Base-by-base conservation (phyloP, 2,797 vertebrate species). In the Argyrosomus regius region DNA sequence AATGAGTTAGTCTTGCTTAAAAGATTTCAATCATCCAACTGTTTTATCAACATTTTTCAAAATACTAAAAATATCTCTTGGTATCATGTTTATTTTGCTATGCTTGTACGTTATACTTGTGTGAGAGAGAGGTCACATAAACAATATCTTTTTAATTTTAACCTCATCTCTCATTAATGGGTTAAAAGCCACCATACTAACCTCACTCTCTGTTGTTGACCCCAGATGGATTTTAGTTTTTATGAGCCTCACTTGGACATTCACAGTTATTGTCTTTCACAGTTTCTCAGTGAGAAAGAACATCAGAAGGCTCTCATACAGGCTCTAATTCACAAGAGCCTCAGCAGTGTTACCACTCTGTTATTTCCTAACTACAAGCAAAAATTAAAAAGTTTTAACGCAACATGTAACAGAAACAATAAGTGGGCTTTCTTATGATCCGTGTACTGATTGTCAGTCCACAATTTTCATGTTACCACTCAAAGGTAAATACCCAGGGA, bases 241-340 rank as follows among this genome's bases (percentile, higher is more conserved):
- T 39, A 57, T 56, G 26, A 13, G 65, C 58, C 52, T 11, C 68
- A 22, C 72, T 50, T 75, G 54, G 43, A 72, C 64, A 53, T 62
- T 72, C 76, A 79, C 77, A 74, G 76, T 69, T 52, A 28, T 65
- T 69, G 71, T 68, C 57, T 75, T 35, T 79, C 70, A 43, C 69
- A 78, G 70, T 52, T 77, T 74, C 49, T 56, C 79, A 68, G 83
- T 69, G 81, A 79, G 78, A 81, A 81, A 76, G 85, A 76, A 81
- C 84, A 72, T 83, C 63, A 58, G 56, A 76, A 39, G 63, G 72
- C 73, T 65, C n/a, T 62, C 48, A 24, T 31, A 6, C 60, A 75
- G 22, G 46, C 64, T 71, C 50, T 56, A 58, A 71, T 79, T 83
- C 78, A 77, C 70, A 84, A 74, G 65, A 82, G 66, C 68, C 17